Conservation (phyloP, 2,888 invertebrate genomes). For the Embidobia sp. region DNA sequence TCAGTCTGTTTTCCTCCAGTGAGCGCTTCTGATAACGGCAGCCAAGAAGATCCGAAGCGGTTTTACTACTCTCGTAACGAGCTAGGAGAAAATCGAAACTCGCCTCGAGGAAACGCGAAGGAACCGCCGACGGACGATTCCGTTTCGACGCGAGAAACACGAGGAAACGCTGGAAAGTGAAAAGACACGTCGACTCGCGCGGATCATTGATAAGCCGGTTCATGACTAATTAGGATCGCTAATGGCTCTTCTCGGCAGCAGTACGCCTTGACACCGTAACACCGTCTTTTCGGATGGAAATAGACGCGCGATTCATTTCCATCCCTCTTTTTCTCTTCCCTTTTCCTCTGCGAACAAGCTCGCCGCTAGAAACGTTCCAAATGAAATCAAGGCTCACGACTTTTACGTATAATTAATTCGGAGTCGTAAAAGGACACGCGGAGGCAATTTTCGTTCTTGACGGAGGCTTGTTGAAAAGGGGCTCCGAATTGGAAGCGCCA, state of each 20-base stretch:
- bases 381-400: constrained; percentile 8
- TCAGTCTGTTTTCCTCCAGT: no score
- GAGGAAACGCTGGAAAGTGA: constrained; percentile 2
- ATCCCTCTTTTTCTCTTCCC: not conserved
- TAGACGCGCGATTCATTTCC: no score
- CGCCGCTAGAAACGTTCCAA: not conserved
- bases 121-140: constrained; percentile 30
- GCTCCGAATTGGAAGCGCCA: no score
- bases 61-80: constrained; percentile 48
- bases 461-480: no score
- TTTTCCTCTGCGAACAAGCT: not conserved
- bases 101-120: constrained; percentile 52
- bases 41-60: constrained; percentile 17
- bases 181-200: no score
- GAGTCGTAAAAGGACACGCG: not conserved
- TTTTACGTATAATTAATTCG: constrained; percentile 9
- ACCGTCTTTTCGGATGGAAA: no score
- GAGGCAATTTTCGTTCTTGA: not conserved
- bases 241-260: no score
- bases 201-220: no score
- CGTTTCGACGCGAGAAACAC: constrained; percentile 13
- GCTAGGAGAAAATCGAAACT: constrained; percentile 70
- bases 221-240: no score
- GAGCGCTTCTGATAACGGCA: no score
- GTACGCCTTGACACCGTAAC: no score